Evolutionary conservation across 2,113 vertebrate genomes (phyloP).

Genomic region (Laterallus jamaicensis): DNA sequence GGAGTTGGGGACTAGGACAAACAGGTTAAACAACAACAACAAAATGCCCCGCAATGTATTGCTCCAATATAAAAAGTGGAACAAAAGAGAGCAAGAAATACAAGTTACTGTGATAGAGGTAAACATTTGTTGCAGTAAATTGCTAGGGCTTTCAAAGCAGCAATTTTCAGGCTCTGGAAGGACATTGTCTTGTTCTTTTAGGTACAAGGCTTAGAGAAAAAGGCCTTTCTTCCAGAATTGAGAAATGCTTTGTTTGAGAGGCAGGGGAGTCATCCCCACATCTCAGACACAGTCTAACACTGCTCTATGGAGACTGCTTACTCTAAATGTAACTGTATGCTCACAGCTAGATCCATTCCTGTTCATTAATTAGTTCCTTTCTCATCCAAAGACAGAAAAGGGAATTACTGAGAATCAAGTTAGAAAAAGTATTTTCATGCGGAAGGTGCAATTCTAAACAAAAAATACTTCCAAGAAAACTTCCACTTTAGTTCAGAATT

Average conservation of each 20-base stretch:
- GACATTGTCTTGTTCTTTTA: not conserved
- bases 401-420: not conserved
- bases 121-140: not conserved
- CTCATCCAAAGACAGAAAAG: not conserved
- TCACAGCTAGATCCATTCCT: not conserved
- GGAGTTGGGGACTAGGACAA: not conserved
- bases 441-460: not conserved
- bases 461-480: not conserved
- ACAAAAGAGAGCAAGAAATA: slow-evolving; percentile 1
- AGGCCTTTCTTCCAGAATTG: not conserved
- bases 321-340: not conserved
- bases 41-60: not conserved
- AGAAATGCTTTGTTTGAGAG: not conserved
- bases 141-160: not conserved
- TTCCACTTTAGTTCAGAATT: not conserved
- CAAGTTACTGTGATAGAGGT: not conserved
- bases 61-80: not conserved
- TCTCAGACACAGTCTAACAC: not conserved
- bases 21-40: not conserved
- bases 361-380: not conserved
- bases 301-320: not conserved
- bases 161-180: not conserved
- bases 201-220: not conserved
- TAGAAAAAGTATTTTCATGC: not conserved
- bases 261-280: not conserved